phyloP scores from a whole-genome alignment of 2,888 invertebrate genomes.

The Gymnosoma rotundatum region DNA sequence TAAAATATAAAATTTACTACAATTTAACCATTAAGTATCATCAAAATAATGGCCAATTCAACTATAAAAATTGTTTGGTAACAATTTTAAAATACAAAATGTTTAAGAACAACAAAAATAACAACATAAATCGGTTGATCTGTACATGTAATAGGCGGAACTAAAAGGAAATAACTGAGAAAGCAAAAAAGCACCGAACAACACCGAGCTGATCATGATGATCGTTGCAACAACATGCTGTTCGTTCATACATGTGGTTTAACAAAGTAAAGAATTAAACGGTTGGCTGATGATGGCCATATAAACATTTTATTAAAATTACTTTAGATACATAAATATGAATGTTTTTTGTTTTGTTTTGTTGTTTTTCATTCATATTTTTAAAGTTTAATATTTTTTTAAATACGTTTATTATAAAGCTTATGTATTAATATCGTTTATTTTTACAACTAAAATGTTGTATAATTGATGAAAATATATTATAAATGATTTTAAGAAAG shows the following conservation, averaged over 20 bases:
- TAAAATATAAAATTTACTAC: conserved; percentile 53
- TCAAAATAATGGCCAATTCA: conserved; percentile 60
- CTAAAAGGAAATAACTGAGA: conserved; percentile 47
- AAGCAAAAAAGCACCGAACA: background rate
- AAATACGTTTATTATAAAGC: background rate
- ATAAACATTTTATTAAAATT: conserved; percentile 24
- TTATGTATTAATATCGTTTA: background rate
- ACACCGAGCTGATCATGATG: conserved; percentile 43
- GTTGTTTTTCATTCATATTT: background rate
- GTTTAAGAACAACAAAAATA: background rate
- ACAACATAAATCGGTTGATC: conserved; percentile 37
- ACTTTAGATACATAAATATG: conserved; percentile 11
- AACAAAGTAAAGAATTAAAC: conserved; percentile 48
- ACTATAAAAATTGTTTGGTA: conserved; percentile 40
- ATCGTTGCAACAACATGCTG: conserved; percentile 10
- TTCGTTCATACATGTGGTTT: background rate
- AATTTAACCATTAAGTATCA: conserved; percentile 63
- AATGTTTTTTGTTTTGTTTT: background rate
- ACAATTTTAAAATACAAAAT: conserved; percentile 11
- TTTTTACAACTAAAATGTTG: no score
- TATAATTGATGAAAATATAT: no score
- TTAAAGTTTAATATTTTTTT: background rate
- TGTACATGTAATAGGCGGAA: conserved; percentile 69
- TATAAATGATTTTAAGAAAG: no score
- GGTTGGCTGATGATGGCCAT: conserved; percentile 21